Conservation (phyloP, 2,113 vertebrate genomes). For the Amphilophus citrinellus region DNA sequence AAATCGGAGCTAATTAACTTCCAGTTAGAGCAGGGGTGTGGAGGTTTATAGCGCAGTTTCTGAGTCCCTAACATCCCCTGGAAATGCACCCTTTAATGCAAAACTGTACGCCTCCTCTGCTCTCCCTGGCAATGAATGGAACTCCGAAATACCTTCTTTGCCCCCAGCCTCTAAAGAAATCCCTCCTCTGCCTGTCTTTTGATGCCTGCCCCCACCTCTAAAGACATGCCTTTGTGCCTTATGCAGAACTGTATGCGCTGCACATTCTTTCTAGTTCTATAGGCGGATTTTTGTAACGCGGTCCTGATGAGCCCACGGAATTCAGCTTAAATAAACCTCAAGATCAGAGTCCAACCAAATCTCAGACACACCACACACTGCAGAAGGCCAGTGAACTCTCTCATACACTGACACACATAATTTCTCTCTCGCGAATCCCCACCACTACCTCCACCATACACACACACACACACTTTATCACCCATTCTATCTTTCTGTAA, state of each 20-base stretch:
- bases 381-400: constrained; percentile 66
- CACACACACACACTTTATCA: background rate
- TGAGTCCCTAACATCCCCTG: constrained; percentile 51
- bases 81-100: constrained; percentile 58
- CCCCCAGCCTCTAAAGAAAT: constrained; percentile 80
- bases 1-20: constrained; percentile 34
- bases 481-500: constrained; percentile 17
- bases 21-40: constrained; percentile 24
- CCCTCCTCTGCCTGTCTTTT: constrained; percentile 80
- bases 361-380: constrained; percentile 66
- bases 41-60: constrained; percentile 33
- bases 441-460: constrained; percentile 8
- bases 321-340: constrained; percentile 85
- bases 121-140: constrained; percentile 63
- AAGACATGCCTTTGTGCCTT: constrained; percentile 84
- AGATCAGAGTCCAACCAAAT: constrained; percentile 76
- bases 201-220: constrained; percentile 80
- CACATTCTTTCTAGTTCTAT: constrained; percentile 84
- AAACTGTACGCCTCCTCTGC: constrained; percentile 55
- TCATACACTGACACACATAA: constrained; percentile 30
- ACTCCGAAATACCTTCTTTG: constrained; percentile 77
- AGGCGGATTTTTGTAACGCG: constrained; percentile 81
- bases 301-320: constrained; percentile 81
- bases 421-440: constrained; percentile 13
- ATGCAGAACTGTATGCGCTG: constrained; percentile 82